Base-by-base conservation (phyloP, 2,888 invertebrate genomes). In the Cynaeus angustus region DNA sequence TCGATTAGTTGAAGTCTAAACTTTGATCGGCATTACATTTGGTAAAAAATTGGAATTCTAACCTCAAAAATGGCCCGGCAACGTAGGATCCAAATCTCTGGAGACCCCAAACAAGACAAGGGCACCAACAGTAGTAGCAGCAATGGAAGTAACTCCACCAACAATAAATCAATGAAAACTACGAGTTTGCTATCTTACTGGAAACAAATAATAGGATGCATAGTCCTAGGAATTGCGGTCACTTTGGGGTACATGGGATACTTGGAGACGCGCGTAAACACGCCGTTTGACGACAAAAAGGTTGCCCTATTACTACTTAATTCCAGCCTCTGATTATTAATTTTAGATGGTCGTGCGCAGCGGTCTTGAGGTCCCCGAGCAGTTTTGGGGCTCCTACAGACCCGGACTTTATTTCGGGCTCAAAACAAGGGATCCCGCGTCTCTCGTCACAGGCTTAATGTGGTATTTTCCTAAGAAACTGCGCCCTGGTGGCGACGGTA, bases 311-410 rank as follows among this genome's bases (percentile, higher is more conserved):
- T 8, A 5, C 12, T 43, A 10, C 2, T 21, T 10, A 10, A 10
- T 9, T 43, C 10, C 12, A 7, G 7, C 3, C 3, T 1, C 3
- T 16, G 9, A 9, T 21, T 33, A 45, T 10, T 3, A 9, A 9
- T 66, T 77, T 70, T 74, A 93, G 93, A 91, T 94, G 75, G 93
- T 95, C 0, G 81, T 85, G 55, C 87, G 88, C 56, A 87, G 89
- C n/a, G 94, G 93, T 0, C 81, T 94, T 41, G 90, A 91, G 53
- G 89, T 92, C 1, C 91, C 93, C 0, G 92, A 94, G 8, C 88
- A 92, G 43, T 96, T 92, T 85, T 99, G 99, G 99, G 99, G 99
- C 6, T 91, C 94, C 0, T 99, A 98, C 83, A 85, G 97, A 16
- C 92, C 97, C 0, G 94, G 95, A 0, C 89, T 91, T 1, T 98